A percentile compares a stretch with the other conserved stretches of the same genome.
Conservation (phyloP, 2,113 vertebrate species). For the Xiphophorus hellerii region DNA sequence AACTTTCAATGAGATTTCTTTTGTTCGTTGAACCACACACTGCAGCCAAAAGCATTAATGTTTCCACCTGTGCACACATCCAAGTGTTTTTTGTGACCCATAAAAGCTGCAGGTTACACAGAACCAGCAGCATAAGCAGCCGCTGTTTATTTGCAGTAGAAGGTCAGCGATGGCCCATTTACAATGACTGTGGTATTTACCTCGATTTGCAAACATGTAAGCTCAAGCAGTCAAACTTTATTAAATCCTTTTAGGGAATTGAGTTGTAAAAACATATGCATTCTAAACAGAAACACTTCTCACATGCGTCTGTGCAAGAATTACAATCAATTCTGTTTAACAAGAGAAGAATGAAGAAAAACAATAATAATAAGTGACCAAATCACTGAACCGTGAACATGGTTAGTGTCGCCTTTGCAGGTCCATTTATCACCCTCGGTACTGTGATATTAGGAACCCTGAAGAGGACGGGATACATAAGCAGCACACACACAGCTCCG, state of each 20-base stretch:
- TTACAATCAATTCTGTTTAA: slow-evolving; percentile 32
- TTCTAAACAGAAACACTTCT: background rate
- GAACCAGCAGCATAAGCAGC: slow-evolving; percentile 37
- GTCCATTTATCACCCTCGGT: slow-evolving; percentile 76
- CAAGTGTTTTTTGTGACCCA: slow-evolving; percentile 48
- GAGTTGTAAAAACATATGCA: slow-evolving; percentile 4
- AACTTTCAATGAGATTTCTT: background rate
- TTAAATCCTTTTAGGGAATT: slow-evolving; percentile 22
- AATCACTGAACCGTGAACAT: slow-evolving; percentile 62
- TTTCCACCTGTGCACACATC: slow-evolving; percentile 19
- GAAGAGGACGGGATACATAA: slow-evolving; percentile 54
- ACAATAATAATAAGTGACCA: slow-evolving; percentile 29
- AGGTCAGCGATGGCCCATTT: slow-evolving; percentile 59
- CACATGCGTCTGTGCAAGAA: background rate
- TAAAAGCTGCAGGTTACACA: slow-evolving; percentile 41
- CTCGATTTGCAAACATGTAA: slow-evolving; percentile 54
- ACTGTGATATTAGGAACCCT: slow-evolving; percentile 67
- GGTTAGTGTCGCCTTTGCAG: slow-evolving; percentile 69
- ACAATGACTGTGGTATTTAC: slow-evolving; percentile 53
- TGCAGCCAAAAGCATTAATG: slow-evolving; percentile 18
- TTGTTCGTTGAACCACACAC: slow-evolving; percentile 27
- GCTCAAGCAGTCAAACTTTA: slow-evolving; percentile 37
- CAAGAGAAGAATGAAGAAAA: background rate
- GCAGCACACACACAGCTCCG: slow-evolving; percentile 71
- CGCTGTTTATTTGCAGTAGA: slow-evolving; percentile 53